Conservation (phyloP, 2,797 vertebrate species). For the Falco berigora region DNA sequence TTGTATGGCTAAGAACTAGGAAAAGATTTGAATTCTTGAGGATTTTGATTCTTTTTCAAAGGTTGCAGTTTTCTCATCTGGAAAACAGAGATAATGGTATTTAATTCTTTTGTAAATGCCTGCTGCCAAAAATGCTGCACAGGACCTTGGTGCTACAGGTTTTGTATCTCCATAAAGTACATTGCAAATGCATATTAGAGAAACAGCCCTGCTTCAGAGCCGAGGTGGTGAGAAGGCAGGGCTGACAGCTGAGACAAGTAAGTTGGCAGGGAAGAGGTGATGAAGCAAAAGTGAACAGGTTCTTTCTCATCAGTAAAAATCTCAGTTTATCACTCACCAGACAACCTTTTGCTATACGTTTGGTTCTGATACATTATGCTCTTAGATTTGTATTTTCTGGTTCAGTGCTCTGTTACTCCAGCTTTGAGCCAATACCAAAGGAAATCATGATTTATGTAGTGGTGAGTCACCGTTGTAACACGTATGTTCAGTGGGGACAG, state of each 20-base stretch:
- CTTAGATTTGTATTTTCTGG: neutral
- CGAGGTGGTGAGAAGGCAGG: neutral
- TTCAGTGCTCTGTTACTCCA: neutral
- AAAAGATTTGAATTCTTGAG: neutral
- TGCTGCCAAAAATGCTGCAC: neutral
- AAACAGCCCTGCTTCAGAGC: neutral
- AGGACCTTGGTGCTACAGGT: neutral
- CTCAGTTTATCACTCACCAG: neutral
- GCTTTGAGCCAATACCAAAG: neutral
- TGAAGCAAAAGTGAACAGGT: neutral
- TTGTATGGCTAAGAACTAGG: neutral
- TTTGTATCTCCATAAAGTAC: neutral
- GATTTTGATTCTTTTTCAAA: neutral
- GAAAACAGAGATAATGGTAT: neutral
- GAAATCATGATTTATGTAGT: neutral
- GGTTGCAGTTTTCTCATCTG: neutral
- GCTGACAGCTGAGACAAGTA: neutral
- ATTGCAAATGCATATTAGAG: neutral
- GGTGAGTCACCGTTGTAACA: neutral
- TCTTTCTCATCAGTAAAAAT: neutral
- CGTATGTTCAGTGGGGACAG: neutral
- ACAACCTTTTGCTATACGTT: neutral
- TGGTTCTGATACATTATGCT: neutral
- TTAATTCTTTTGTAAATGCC: neutral
- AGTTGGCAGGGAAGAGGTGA: neutral